Base-by-base conservation (phyloP, 1,140 invertebrate species). In the Penaeus japonicus region DNA sequence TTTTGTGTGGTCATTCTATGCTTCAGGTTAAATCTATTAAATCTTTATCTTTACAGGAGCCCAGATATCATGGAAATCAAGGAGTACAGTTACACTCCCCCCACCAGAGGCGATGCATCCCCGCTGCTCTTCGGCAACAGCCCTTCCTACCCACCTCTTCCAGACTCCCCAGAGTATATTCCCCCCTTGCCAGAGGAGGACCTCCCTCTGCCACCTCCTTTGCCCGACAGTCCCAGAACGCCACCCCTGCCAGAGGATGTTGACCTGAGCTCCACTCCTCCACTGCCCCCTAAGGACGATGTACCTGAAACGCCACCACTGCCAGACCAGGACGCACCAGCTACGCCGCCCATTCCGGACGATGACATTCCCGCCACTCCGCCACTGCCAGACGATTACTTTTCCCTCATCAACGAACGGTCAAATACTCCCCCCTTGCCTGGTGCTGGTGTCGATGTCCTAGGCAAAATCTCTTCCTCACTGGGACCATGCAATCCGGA, bases 281-380 rank as follows among this genome's bases (percentile, higher is more conserved):
- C 65, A 70, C 73, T 75, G 15, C 73, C 65, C 35, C 87, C 79
- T 4, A 86, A 73, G 10, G 62, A 55, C 18, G 73, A 85, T 32
- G 62, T 62, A 17, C 59, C 47, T 10, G 83, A 82, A 1, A 53
- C 81, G 12, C 85, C 81, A n/a, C 86, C 84, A 24, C 70, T 90
- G n/a, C 89, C 89, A 27, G 87, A 77, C 59, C 88, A 73, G 54
- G 80, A 62, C 18, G 78, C 73, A n/a, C 39, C 82, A 24, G 70
- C 85, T 20, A 57, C 80, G 20, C 79, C 77, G 39, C 32, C 79
- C 18, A 77, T 55, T 35, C 70, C 70, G 4, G 70, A 73, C 30
- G 70, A 73, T 27, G 70, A 73, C n/a, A 73, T 73, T 73, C 70
- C 70, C 35, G 70, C 70, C 12, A 73, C 87, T 5, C 87, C 87